A percentile compares a stretch with the other conserved stretches of the same genome.
Evolutionary conservation across 2,888 invertebrate genomes (phyloP).

Genomic region (Erebia ligea): DNA sequence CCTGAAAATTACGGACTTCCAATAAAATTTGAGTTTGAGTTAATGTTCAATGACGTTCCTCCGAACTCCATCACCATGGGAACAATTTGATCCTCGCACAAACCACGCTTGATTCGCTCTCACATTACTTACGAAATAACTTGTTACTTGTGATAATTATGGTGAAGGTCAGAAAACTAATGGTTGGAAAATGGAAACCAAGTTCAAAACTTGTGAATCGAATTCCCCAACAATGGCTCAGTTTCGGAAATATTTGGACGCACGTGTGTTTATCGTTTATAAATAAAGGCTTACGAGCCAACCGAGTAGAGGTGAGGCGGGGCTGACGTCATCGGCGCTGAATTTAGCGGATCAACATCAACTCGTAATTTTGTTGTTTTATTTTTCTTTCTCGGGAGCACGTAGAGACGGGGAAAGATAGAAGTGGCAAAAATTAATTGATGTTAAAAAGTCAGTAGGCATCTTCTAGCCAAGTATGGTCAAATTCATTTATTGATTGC

Average conservation of each 20-base stretch:
- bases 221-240: conserved; percentile 42
- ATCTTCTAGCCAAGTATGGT: too few relatives aligned
- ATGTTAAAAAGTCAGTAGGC: not conserved
- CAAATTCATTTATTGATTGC: too few relatives aligned
- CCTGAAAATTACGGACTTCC: too few relatives aligned
- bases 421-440: conserved; percentile 23
- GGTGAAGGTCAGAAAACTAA: conserved; percentile 6
- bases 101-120: not conserved
- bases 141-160: not conserved
- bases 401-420: conserved; percentile 38
- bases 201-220: conserved; percentile 38
- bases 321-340: conserved; percentile 58
- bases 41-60: too few relatives aligned
- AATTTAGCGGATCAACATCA: conserved; percentile 56
- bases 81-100: too few relatives aligned
- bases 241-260: conserved; percentile 42
- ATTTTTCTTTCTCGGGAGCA: conserved; percentile 43
- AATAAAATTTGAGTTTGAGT: too few relatives aligned
- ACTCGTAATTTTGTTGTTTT: conserved; percentile 55
- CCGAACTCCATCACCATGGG: too few relatives aligned
- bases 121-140: not conserved
- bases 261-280: conserved; percentile 47
- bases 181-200: conserved; percentile 2
- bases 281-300: conserved; percentile 48
- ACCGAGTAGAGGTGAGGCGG: conserved; percentile 36